phyloP scores from a whole-genome alignment of 2,888 invertebrate species.

The Drosophila lacicola region DNA sequence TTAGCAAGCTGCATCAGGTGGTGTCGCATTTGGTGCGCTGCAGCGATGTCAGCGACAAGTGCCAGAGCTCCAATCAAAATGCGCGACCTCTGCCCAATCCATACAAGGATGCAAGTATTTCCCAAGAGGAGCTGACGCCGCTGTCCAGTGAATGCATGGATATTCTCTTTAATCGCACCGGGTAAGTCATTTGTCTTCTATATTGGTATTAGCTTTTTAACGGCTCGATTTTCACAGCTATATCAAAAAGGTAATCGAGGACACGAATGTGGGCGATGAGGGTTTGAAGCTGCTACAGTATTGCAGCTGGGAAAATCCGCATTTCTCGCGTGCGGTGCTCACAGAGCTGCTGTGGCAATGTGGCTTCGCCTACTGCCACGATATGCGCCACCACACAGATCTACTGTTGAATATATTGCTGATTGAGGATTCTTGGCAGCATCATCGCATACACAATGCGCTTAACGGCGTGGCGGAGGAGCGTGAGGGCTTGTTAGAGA shows the following conservation, averaged over 20 bases:
- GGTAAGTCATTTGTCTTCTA: slow-evolving; percentile 85
- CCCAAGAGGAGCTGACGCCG: slow-evolving; percentile 87
- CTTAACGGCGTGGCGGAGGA: slow-evolving; percentile 94
- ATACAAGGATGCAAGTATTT: slow-evolving; percentile 89
- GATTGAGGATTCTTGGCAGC: slow-evolving; percentile 98
- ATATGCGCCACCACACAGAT: slow-evolving; percentile 96
- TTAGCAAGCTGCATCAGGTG: slow-evolving; percentile 96
- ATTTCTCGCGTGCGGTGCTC: slow-evolving; percentile 94
- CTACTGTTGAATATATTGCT: slow-evolving; percentile 93
- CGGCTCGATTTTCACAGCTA: slow-evolving; percentile 86
- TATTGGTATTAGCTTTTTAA: background rate
- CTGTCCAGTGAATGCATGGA: slow-evolving; percentile 92
- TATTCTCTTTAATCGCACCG: slow-evolving; percentile 92
- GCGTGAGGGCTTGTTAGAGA: slow-evolving; percentile 96
- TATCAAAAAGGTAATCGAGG: slow-evolving; percentile 97
- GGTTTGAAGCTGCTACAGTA: slow-evolving; percentile 95
- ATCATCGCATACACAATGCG: slow-evolving; percentile 96
- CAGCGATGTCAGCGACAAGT: slow-evolving; percentile 92
- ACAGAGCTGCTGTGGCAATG: slow-evolving; percentile 96
- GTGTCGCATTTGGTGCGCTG: slow-evolving; percentile 96
- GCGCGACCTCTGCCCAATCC: slow-evolving; percentile 90
- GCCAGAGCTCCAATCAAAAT: slow-evolving; percentile 87
- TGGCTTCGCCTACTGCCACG: slow-evolving; percentile 95
- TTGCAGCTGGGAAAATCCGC: slow-evolving; percentile 98
- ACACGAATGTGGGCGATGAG: slow-evolving; percentile 96